Base-by-base conservation (phyloP, 2,113 vertebrate genomes). In the Herpetotheres cachinnans region DNA sequence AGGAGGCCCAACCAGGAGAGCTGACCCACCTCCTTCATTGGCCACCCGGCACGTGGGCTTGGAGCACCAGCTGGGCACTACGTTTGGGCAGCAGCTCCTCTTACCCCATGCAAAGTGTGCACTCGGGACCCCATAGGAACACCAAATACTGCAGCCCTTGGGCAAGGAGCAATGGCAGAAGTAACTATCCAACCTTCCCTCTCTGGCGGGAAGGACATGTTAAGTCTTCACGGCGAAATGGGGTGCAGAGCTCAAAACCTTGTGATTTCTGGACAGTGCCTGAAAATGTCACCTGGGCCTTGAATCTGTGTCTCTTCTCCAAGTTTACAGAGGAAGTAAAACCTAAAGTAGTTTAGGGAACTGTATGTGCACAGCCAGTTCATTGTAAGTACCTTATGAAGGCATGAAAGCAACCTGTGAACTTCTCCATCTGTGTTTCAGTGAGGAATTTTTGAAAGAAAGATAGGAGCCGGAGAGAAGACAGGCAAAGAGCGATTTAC, bases 401-500 rank as follows among this genome's bases (percentile, higher is more conserved):
- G 79, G 95, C 82, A 27, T 27, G 38, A 95, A 95, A 97, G 78
- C 88, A 84, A 86, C 79, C 73, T 82, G 84, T 74, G 10, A 95
- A 86, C 80, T 71, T 80, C 95, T 83, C 94, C 78, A 49, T 80
- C 56, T 93, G 70, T 80, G 83, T 94, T 95, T 91, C 82, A 96
- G 84, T 76, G 71, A 92, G 65, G 22, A 95, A 74, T 89, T 69
- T 94, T 95, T 94, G 90, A 93, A 50, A n/a, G 50, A 93, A 79
- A 55, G 55, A 11, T 6, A 36, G 40, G 18, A 52, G 25, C 24
- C 5, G 14, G 66, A 49, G 50, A 42, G 52, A 92, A 66, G 67
- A 84, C 34, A 87, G 80, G 61, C 63, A 92, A 89, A 85, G 83
- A 62, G 86, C 42, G 42, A 78, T 95, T 86, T 91, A 90, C 54